These are phyloP conservation scores for Apostichopus californicus DNA, from an alignment of 35 echinoderm and acorn worm species.

Conservation along the genomic window DNA sequence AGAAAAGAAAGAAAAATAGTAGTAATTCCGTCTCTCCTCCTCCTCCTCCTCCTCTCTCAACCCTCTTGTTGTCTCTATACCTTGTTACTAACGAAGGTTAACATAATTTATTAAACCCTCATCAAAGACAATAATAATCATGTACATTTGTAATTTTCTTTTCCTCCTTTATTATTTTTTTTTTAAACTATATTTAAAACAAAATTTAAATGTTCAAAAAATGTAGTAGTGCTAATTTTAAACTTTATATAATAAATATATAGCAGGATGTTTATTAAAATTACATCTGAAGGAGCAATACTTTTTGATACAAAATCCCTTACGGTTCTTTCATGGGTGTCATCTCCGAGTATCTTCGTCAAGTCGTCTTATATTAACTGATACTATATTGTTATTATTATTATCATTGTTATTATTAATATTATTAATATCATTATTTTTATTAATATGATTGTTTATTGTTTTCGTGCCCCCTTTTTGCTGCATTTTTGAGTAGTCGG, in stretches of 20 bases:
- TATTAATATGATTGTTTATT: not conserved
- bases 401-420: not conserved
- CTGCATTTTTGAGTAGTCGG: too few species aligned
- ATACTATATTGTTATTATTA: not conserved
- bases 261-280: not conserved
- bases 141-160: not conserved
- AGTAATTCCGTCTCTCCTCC: too few species aligned
- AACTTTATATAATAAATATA: slow-evolving; percentile 16
- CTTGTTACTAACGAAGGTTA: not conserved
- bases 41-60: too few species aligned
- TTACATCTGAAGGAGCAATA: slow-evolving; percentile 20
- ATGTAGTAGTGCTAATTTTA: slow-evolving; percentile 23
- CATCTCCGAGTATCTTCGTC: not conserved
- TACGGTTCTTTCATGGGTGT: slow-evolving; percentile 39
- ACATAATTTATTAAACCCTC: not conserved
- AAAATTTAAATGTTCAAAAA: slow-evolving; percentile 1
- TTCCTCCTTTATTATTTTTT: not conserved
- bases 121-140: not conserved
- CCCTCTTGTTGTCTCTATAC: not conserved
- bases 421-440: not conserved
- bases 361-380: not conserved
- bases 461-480: too few species aligned
- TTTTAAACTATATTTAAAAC: not conserved
- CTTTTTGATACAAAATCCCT: slow-evolving; percentile 50
- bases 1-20: too few species aligned